A percentile compares a stretch with the other conserved stretches of the same genome.
phyloP scores from a whole-genome alignment of 2,888 invertebrate species.

The Orchestes rusci region DNA sequence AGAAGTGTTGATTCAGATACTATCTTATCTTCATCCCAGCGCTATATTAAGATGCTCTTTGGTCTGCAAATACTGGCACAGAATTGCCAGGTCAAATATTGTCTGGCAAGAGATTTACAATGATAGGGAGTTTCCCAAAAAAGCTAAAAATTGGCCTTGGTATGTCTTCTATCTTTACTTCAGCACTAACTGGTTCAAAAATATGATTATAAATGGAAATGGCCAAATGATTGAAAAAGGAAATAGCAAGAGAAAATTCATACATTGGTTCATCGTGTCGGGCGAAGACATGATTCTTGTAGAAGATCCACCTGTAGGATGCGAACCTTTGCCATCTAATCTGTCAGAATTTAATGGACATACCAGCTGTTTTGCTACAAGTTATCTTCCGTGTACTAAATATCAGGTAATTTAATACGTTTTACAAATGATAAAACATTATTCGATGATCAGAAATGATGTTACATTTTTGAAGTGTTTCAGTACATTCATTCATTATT shows the following conservation, averaged over 20 bases:
- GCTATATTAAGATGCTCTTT: slow-evolving; percentile 42
- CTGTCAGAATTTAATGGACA: slow-evolving; percentile 42
- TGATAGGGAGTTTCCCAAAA: slow-evolving; percentile 27
- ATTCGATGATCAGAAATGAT: neutral
- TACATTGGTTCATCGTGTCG: slow-evolving; percentile 42
- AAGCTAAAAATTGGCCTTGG: slow-evolving; percentile 30
- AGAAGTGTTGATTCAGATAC: slow-evolving; percentile 45
- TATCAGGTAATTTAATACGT: slow-evolving; percentile 39
- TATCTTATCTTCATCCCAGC: slow-evolving; percentile 40
- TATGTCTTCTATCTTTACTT: slow-evolving; percentile 43
- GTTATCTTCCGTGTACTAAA: slow-evolving; percentile 46
- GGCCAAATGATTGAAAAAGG: too few relatives aligned
- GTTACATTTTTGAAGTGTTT: too few relatives aligned
- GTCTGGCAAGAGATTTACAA: slow-evolving; percentile 36
- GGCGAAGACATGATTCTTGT: slow-evolving; percentile 46
- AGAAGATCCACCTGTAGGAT: slow-evolving; percentile 46
- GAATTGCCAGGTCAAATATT: slow-evolving; percentile 40
- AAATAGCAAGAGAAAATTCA: slow-evolving; percentile 36
- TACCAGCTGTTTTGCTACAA: slow-evolving; percentile 50
- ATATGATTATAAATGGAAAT: slow-evolving; percentile 48
- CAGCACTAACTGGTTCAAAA: slow-evolving; percentile 42
- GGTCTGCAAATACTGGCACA: slow-evolving; percentile 49
- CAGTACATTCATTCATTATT: too few relatives aligned
- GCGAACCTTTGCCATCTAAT: slow-evolving; percentile 41
- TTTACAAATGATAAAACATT: neutral